Evolutionary conservation across 2,888 invertebrate species (phyloP).

Genomic region (Nemurella pictetii): DNA sequence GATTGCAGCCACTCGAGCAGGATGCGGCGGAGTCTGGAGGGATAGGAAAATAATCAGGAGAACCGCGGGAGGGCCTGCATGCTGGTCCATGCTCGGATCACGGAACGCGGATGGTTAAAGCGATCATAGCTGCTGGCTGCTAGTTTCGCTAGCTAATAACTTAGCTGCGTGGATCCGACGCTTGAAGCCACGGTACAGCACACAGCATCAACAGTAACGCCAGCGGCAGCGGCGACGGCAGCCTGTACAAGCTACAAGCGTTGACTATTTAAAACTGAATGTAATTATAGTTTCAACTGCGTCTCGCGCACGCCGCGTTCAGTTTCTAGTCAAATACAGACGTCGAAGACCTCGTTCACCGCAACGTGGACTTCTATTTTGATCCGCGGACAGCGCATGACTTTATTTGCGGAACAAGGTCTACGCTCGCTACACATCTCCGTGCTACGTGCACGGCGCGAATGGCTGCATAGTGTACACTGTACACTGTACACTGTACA

Average conservation of each 20-base stretch:
- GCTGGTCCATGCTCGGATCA: background rate
- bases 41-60: background rate
- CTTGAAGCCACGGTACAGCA: background rate
- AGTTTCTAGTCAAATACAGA: constrained; percentile 14
- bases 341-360: background rate
- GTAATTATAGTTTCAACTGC: background rate
- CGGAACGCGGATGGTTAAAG: background rate
- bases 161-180: too few species aligned
- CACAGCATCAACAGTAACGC: background rate
- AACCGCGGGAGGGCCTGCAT: background rate
- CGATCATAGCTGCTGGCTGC: background rate
- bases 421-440: background rate
- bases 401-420: constrained; percentile 16
- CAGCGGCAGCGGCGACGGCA: background rate
- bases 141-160: background rate
- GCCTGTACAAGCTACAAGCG: background rate
- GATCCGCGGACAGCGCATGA: background rate
- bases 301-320: background rate
- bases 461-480: too few species aligned
- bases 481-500: too few species aligned
- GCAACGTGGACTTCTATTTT: background rate
- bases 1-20: background rate
- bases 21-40: background rate
- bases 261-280: background rate
- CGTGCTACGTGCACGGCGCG: background rate